These are phyloP conservation scores for Emydura subglobosa DNA, from an alignment of 2,113 vertebrate species.

Conservation along the genomic window DNA sequence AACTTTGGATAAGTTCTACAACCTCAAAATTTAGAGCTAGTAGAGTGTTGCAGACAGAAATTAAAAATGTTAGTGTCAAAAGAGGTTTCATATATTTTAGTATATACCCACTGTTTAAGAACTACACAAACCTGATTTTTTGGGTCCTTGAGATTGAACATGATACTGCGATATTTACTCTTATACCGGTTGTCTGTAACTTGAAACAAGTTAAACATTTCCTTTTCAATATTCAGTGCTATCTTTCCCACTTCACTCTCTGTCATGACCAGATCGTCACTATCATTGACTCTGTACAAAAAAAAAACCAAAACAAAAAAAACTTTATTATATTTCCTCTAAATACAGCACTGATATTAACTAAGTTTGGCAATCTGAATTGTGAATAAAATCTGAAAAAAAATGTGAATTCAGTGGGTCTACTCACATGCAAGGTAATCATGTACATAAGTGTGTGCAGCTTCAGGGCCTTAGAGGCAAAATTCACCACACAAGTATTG, in stretches of 20 bases:
- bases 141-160: slow-evolving; percentile 96
- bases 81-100: neutral
- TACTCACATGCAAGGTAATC: neutral
- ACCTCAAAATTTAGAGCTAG: neutral
- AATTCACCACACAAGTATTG: neutral
- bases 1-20: fast-evolving
- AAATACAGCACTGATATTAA: neutral
- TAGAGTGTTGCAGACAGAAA: neutral
- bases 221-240: slow-evolving; percentile 92
- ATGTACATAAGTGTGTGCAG: neutral
- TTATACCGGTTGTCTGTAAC: slow-evolving; percentile 96
- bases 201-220: slow-evolving; percentile 94
- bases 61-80: neutral
- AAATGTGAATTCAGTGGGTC: neutral
- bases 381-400: too few relatives aligned
- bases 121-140: slow-evolving; percentile 91
- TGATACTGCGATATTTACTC: slow-evolving; percentile 95
- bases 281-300: slow-evolving; percentile 87
- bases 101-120: neutral
- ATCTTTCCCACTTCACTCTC: slow-evolving; percentile 90
- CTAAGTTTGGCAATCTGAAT: neutral
- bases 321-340: neutral
- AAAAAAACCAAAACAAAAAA: neutral
- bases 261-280: slow-evolving; percentile 89
- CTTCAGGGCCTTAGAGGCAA: neutral